Evolutionary conservation across 2,888 invertebrate genomes (phyloP).

Genomic region (Drosophila birchii): DNA sequence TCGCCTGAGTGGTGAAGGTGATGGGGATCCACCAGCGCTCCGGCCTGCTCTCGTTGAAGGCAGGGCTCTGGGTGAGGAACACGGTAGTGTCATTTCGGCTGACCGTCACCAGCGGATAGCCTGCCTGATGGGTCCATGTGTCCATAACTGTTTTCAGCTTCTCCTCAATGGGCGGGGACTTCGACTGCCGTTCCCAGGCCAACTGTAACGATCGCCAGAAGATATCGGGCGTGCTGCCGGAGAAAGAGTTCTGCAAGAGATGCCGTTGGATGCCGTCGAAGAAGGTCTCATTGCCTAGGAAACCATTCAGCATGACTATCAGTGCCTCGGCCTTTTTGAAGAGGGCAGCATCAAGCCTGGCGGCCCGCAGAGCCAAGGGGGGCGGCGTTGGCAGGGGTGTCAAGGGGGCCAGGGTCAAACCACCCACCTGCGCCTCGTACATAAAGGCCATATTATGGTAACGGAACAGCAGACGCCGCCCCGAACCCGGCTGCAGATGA

Average conservation of each 20-base stretch:
- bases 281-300: constrained; percentile 34
- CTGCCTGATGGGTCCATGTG: constrained; percentile 27
- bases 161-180: too few species aligned
- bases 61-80: background rate
- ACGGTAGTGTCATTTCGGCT: background rate
- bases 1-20: constrained; percentile 14
- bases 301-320: constrained; percentile 19
- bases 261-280: constrained; percentile 24
- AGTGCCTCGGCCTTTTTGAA: constrained; percentile 21
- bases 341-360: background rate
- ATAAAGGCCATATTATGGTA: constrained; percentile 27
- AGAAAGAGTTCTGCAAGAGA: constrained; percentile 20
- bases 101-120: constrained; percentile 39
- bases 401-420: constrained; percentile 1
- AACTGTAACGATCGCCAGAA: constrained; percentile 29
- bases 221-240: constrained; percentile 1
- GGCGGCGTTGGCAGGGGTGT: too few species aligned
- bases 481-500: constrained; percentile 11
- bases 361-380: too few species aligned
- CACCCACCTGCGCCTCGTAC: constrained; percentile 17
- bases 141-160: constrained; percentile 27
- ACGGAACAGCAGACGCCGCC: constrained; percentile 7
- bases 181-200: constrained; percentile 8
- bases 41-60: constrained; percentile 5
- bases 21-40: constrained; percentile 42